Evolutionary conservation across 2,113 vertebrate genomes (phyloP).

Genomic region (Actinemys pallida): DNA sequence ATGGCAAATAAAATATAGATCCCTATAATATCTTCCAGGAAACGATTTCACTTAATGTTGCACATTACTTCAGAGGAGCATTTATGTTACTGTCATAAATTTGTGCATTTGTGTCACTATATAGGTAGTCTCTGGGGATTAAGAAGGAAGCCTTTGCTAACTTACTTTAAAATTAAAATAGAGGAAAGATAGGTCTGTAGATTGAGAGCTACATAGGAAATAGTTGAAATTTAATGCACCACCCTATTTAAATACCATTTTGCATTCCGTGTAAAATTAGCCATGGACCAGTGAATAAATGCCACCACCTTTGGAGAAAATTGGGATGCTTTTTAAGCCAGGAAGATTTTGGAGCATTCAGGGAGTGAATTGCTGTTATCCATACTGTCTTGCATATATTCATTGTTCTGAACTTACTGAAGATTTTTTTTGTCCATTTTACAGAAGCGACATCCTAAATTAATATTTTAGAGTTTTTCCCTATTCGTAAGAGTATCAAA

Average conservation of each 20-base stretch:
- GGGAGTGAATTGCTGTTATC: slow-evolving; percentile 77
- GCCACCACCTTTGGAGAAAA: slow-evolving; percentile 82
- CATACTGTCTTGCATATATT: slow-evolving; percentile 74
- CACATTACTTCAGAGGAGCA: slow-evolving; percentile 83
- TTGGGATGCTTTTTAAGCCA: slow-evolving; percentile 83
- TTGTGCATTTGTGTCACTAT: slow-evolving; percentile 79
- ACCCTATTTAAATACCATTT: slow-evolving; percentile 80
- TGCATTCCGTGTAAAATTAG: slow-evolving; percentile 84
- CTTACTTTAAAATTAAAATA: slow-evolving; percentile 89
- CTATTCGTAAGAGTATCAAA: slow-evolving; percentile 10
- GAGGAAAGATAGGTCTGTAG: slow-evolving; percentile 78
- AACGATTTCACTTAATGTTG: slow-evolving; percentile 86
- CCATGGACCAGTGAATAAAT: slow-evolving; percentile 80
- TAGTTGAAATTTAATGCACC: slow-evolving; percentile 69
- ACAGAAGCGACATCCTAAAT: slow-evolving; percentile 43
- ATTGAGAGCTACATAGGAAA: slow-evolving; percentile 79
- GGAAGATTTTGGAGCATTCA: slow-evolving; percentile 79
- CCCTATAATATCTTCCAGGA: slow-evolving; percentile 85
- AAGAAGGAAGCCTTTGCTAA: slow-evolving; percentile 84
- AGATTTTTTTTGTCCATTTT: slow-evolving; percentile 49
- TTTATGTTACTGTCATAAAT: slow-evolving; percentile 85
- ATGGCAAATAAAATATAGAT: slow-evolving; percentile 89
- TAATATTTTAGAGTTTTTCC: slow-evolving; percentile 44
- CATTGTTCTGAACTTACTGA: slow-evolving; percentile 71
- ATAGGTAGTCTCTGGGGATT: slow-evolving; percentile 83